Evolutionary conservation across 1,140 invertebrate species (phyloP).

Genomic region (Drosophila quadrilineata): DNA sequence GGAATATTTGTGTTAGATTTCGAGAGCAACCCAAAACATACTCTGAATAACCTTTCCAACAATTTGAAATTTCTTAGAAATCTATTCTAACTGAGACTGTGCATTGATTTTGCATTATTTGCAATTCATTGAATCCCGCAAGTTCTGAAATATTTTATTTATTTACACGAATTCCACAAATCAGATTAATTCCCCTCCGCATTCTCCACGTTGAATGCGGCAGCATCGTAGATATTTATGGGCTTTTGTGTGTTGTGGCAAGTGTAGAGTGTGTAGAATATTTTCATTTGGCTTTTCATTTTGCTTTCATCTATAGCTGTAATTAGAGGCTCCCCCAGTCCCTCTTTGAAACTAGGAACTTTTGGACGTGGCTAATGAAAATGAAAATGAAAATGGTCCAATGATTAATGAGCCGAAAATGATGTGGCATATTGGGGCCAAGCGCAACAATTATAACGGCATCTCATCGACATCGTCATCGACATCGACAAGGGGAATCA

Average conservation of each 20-base stretch:
- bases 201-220: too few species aligned
- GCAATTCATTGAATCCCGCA: constrained; percentile 8
- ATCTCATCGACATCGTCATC: neutral
- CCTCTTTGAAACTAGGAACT: too few species aligned
- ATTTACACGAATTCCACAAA: neutral
- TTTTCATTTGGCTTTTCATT: constrained; percentile 45
- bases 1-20: too few species aligned
- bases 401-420: constrained; percentile 77
- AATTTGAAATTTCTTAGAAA: too few species aligned
- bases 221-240: constrained; percentile 13
- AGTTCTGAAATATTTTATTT: neutral
- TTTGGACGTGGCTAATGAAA: constrained; percentile 57
- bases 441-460: constrained; percentile 33
- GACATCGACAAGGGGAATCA: constrained; percentile 11
- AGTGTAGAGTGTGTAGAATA: constrained; percentile 38
- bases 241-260: constrained; percentile 26
- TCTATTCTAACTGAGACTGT: neutral
- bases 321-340: too few species aligned
- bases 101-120: constrained; percentile 29
- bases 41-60: too few species aligned
- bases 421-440: constrained; percentile 72
- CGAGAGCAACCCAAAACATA: too few species aligned
- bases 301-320: neutral
- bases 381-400: constrained; percentile 60
- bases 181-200: too few species aligned